phyloP scores from a whole-genome alignment of 2,888 invertebrate genomes.

The Drosophila peninsularis region DNA sequence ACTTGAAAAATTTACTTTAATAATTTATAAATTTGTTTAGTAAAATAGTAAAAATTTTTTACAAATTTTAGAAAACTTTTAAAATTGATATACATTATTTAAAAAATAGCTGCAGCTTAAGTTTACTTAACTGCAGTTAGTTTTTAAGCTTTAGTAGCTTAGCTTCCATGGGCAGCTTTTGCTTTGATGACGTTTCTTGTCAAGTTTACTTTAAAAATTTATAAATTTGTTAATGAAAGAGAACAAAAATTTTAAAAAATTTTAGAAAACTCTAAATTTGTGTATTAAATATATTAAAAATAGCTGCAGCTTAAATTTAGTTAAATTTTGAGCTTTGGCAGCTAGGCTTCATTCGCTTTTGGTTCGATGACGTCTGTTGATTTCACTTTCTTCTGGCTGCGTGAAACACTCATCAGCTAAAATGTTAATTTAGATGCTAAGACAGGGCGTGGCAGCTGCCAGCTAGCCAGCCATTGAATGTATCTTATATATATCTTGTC shows the following conservation, averaged over 20 bases:
- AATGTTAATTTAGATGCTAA: slow-evolving; percentile 63
- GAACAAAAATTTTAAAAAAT: neutral
- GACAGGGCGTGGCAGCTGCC: slow-evolving; percentile 56
- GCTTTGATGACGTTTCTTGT: neutral
- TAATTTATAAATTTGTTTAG: neutral
- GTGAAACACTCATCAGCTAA: slow-evolving; percentile 56
- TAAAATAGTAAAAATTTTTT: neutral
- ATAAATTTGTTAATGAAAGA: neutral
- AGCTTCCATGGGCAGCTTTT: neutral
- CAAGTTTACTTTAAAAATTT: too few relatives aligned
- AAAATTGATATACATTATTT: too few relatives aligned
- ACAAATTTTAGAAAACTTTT: too few relatives aligned
- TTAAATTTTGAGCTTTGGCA: neutral
- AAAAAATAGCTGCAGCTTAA: neutral
- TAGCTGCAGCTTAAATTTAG: neutral
- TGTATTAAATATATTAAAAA: neutral
- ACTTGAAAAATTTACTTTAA: neutral
- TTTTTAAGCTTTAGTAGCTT: neutral
- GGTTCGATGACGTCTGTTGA: slow-evolving; percentile 42
- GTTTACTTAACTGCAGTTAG: neutral
- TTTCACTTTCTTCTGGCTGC: slow-evolving; percentile 55
- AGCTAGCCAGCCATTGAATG: slow-evolving; percentile 10
- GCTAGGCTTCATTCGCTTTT: neutral
- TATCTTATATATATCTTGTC: slow-evolving; percentile 2
- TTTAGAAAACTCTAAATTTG: too few relatives aligned